phyloP scores from a whole-genome alignment of 1,140 invertebrate species.

The Ericerus pela region DNA sequence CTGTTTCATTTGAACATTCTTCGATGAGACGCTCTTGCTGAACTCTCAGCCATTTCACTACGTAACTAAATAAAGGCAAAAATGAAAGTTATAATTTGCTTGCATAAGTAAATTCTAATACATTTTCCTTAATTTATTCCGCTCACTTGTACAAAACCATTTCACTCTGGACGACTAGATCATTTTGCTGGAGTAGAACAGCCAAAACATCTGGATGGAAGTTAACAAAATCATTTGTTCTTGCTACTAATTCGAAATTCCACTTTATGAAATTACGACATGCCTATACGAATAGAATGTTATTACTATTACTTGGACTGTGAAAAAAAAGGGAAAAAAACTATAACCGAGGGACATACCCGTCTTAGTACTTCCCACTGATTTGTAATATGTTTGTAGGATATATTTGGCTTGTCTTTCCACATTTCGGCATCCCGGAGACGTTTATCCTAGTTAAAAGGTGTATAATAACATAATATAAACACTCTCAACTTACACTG shows the following conservation, averaged over 20 bases:
- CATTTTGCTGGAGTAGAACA: slow-evolving; percentile 61
- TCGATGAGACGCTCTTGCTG: slow-evolving; percentile 42
- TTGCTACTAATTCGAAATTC: slow-evolving; percentile 74
- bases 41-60: slow-evolving; percentile 54
- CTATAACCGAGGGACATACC: not conserved
- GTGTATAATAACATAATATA: no score
- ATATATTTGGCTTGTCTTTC: not conserved
- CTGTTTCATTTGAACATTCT: slow-evolving; percentile 24
- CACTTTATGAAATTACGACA: slow-evolving; percentile 79
- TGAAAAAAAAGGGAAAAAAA: not conserved
- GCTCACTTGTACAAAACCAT: slow-evolving; percentile 57
- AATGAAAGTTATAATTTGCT: no score
- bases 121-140: slow-evolving; percentile 1
- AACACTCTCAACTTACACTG: no score
- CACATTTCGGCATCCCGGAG: not conserved
- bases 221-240: slow-evolving; percentile 61
- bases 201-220: slow-evolving; percentile 68
- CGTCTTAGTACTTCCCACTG: not conserved
- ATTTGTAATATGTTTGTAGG: not conserved
- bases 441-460: slow-evolving; percentile 2
- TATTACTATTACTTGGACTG: not conserved
- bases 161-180: slow-evolving; percentile 80
- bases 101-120: no score
- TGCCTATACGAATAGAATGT: slow-evolving; percentile 31
- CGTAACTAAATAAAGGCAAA: slow-evolving; percentile 35